Conservation (phyloP, 2,888 invertebrate species). For the Brachynemurus nebulosus region DNA sequence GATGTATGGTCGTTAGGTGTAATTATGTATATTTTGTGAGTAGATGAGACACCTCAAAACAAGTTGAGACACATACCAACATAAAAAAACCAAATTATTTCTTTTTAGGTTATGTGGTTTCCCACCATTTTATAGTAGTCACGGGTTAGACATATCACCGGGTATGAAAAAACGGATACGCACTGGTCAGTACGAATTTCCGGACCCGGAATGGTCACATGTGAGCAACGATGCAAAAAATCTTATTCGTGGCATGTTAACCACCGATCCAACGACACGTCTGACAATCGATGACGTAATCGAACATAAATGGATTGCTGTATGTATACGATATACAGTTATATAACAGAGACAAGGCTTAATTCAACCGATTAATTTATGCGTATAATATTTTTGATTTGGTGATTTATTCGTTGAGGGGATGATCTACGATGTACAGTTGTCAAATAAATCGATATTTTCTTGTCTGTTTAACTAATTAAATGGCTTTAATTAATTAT, state of each 20-base stretch:
- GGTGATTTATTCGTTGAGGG: no score
- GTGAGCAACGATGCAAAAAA: conserved; percentile 93
- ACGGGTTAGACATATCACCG: conserved; percentile 94
- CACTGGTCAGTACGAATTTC: conserved; percentile 94
- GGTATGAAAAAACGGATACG: conserved; percentile 97
- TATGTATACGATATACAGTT: conserved; percentile 38
- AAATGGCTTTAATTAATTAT: no score
- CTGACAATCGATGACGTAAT: conserved; percentile 84
- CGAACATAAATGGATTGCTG: conserved; percentile 75
- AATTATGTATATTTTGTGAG: conserved; percentile 95
- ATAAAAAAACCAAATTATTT: no score
- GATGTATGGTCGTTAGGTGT: conserved; percentile 99
- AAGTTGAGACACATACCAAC: no score
- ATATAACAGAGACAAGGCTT: no score
- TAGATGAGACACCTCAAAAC: conserved; percentile 19
- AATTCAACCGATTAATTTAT: no score
- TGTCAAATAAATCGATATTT: no score
- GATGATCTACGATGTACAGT: no score
- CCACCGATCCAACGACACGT: conserved; percentile 84
- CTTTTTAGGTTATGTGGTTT: conserved; percentile 73
- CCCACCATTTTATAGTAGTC: conserved; percentile 97
- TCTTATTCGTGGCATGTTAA: conserved; percentile 85
- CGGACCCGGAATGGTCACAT: conserved; percentile 88
- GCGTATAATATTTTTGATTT: no score
- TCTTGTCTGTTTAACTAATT: no score